Evolutionary conservation across 2,113 vertebrate genomes (phyloP).

Genomic region (Lathamus discolor): DNA sequence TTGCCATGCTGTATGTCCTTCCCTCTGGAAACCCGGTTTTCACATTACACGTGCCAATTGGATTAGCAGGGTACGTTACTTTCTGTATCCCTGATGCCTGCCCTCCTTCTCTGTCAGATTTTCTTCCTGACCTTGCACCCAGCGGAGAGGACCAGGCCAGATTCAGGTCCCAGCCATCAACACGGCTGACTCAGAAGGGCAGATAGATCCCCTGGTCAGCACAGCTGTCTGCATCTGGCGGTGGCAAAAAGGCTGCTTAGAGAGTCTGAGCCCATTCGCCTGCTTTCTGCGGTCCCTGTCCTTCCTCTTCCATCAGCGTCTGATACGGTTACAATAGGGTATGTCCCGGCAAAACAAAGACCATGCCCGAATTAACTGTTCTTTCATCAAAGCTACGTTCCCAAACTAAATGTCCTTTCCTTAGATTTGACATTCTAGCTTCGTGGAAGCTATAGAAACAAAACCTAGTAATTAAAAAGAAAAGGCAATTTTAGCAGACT

Average conservation of each 20-base stretch:
- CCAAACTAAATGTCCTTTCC: background rate
- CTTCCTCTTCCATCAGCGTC: background rate
- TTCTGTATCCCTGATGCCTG: background rate
- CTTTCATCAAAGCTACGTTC: background rate
- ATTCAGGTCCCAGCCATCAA: background rate
- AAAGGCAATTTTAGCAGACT: background rate
- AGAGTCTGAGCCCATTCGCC: rapidly evolving
- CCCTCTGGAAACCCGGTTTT: background rate
- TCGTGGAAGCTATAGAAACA: background rate
- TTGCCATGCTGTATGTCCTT: background rate
- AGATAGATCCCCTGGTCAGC: background rate
- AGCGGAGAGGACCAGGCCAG: background rate
- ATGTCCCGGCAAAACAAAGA: background rate
- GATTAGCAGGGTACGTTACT: background rate
- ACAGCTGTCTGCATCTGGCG: background rate
- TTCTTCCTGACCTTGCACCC: background rate
- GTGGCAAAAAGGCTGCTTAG: background rate
- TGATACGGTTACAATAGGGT: rapidly evolving
- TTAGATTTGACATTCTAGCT: background rate
- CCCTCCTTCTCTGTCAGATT: background rate
- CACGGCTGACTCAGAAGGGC: background rate
- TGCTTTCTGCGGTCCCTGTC: rapidly evolving
- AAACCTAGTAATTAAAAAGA: too few relatives aligned
- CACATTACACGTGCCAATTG: rapidly evolving
- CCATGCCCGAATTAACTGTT: background rate